Conservation (phyloP, 1,140 invertebrate species). For the Diprion similis region DNA sequence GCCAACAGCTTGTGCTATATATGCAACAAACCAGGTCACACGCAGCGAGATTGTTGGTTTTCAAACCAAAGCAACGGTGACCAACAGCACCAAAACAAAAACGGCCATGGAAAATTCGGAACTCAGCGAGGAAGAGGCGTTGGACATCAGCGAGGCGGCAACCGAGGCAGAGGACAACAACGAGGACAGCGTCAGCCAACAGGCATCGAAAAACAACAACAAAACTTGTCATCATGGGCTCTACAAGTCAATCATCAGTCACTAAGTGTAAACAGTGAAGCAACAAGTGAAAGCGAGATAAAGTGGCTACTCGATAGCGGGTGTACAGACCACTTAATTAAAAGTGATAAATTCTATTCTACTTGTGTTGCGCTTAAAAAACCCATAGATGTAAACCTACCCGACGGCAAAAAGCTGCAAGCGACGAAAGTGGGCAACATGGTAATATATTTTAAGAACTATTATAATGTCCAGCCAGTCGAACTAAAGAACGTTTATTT, state of each 20-base stretch:
- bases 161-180: neutral
- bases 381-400: constrained; percentile 27
- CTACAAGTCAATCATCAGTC: neutral
- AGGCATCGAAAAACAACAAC: constrained; percentile 11
- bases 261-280: neutral
- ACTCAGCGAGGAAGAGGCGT: neutral
- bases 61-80: neutral
- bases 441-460: constrained; percentile 24
- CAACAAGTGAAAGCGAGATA: constrained; percentile 19
- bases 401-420: constrained; percentile 28
- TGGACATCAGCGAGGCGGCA: neutral
- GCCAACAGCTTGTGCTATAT: neutral
- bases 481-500: constrained; percentile 26
- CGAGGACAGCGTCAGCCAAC: neutral
- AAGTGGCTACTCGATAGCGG: constrained; percentile 35
- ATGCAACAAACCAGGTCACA: neutral
- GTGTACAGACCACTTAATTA: constrained; percentile 28
- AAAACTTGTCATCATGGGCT: constrained; percentile 2
- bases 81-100: neutral
- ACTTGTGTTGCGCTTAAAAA: constrained; percentile 18
- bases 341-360: constrained; percentile 21
- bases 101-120: neutral
- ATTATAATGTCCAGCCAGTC: constrained; percentile 16
- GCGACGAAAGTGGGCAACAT: constrained; percentile 29
- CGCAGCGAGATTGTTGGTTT: neutral